Evolutionary conservation across 2,113 vertebrate genomes (phyloP).

Genomic region (Microtus ochrogaster): DNA sequence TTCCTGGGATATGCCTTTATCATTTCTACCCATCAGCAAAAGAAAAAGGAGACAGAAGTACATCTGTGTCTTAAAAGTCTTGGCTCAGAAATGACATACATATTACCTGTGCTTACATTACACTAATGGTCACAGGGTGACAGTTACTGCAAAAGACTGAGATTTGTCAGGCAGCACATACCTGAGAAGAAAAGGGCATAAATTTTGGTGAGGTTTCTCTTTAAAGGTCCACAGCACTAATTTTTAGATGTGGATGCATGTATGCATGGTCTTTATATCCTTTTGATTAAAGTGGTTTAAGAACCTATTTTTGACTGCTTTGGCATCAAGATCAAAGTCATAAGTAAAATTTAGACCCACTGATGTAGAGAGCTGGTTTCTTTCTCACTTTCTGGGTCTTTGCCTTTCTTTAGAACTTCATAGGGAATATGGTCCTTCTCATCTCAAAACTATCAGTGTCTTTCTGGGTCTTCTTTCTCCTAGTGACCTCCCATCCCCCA

Average conservation of each 20-base stretch:
- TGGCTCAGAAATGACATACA: background rate
- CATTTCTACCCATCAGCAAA: background rate
- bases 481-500: background rate
- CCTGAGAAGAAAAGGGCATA: background rate
- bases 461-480: background rate
- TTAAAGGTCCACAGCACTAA: background rate
- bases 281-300: constrained; percentile 37
- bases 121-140: background rate
- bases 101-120: background rate
- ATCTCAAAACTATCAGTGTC: background rate
- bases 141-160: background rate
- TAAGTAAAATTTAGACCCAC: background rate
- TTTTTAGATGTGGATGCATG: background rate
- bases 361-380: background rate
- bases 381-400: background rate
- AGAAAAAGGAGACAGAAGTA: background rate
- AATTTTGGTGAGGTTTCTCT: background rate
- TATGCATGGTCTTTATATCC: background rate
- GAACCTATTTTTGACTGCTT: background rate
- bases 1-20: background rate
- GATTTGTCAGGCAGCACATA: background rate
- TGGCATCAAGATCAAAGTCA: constrained; percentile 7
- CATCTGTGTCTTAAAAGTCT: background rate
- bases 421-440: background rate
- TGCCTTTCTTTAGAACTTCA: background rate